Evolutionary conservation across 2,113 vertebrate species (phyloP).

Genomic region (Melanerpes formicivorus): DNA sequence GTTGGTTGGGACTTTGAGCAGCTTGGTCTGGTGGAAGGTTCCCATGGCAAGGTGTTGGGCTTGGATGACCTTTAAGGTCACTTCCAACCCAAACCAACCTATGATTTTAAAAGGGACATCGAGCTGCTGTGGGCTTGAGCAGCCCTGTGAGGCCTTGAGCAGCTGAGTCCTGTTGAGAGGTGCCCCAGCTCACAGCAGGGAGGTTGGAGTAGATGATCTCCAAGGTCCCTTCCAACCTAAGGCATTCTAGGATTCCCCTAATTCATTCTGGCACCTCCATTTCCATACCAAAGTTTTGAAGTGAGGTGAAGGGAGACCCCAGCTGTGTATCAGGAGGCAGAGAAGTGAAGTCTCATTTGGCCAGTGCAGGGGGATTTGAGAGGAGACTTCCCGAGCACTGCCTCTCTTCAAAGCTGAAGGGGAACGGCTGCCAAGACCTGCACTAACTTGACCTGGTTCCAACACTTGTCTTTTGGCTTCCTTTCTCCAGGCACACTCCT

Average conservation of each 20-base stretch:
- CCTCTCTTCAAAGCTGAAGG: neutral
- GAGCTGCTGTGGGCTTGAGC: neutral
- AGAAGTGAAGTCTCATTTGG: neutral
- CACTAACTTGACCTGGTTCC: neutral
- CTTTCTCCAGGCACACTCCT: neutral
- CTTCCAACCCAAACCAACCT: too few species aligned
- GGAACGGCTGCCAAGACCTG: neutral
- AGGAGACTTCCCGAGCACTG: neutral
- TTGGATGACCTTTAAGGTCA: too few species aligned
- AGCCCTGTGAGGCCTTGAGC: too few species aligned
- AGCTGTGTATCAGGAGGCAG: neutral
- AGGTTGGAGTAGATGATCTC: too few species aligned
- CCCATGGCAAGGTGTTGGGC: too few species aligned
- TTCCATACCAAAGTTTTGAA: neutral
- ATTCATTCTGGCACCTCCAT: neutral
- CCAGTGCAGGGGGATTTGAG: neutral
- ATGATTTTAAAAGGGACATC: neutral
- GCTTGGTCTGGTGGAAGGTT: too few species aligned
- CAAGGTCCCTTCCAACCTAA: too few species aligned
- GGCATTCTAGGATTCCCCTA: neutral
- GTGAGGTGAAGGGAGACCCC: neutral
- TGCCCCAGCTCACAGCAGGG: too few species aligned
- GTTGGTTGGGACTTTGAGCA: too few species aligned
- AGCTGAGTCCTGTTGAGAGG: too few species aligned
- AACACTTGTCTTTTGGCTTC: neutral